Evolutionary conservation across 1,140 invertebrate genomes (phyloP).

Genomic region (Gonatopus flavifemur): DNA sequence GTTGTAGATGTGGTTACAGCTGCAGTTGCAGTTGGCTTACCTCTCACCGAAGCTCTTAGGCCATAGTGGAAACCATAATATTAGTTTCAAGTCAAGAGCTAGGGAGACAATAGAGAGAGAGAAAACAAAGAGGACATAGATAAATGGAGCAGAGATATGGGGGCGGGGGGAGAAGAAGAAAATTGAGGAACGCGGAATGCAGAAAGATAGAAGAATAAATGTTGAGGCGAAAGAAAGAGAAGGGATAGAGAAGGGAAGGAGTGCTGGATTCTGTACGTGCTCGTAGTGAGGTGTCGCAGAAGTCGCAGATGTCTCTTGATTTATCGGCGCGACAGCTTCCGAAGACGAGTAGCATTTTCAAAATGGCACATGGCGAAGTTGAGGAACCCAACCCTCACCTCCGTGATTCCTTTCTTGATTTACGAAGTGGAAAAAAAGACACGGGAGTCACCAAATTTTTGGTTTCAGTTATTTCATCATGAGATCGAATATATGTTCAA

Average conservation of each 20-base stretch:
- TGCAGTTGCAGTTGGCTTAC: constrained; percentile 6
- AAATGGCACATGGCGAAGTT: constrained; percentile 21
- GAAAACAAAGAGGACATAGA: neutral
- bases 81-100: constrained; percentile 17
- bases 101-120: neutral
- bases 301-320: constrained; percentile 40
- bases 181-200: neutral
- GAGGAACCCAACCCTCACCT: constrained; percentile 3
- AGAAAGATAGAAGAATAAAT: constrained; percentile 8
- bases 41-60: constrained; percentile 14
- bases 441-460: no score
- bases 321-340: constrained; percentile 37
- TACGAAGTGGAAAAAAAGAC: no score
- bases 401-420: neutral
- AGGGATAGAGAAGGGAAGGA: neutral
- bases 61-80: constrained; percentile 21
- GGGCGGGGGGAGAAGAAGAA: neutral
- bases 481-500: no score
- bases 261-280: constrained; percentile 23
- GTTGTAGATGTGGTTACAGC: no score
- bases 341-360: constrained; percentile 34
- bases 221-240: constrained; percentile 19
- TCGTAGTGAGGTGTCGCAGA: constrained; percentile 33
- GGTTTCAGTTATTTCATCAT: no score
- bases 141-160: neutral